Evolutionary conservation across 2,888 invertebrate species (phyloP), one percentile per base, ranked within the genome.

Genomic region (Hartigia nigra): DNA sequence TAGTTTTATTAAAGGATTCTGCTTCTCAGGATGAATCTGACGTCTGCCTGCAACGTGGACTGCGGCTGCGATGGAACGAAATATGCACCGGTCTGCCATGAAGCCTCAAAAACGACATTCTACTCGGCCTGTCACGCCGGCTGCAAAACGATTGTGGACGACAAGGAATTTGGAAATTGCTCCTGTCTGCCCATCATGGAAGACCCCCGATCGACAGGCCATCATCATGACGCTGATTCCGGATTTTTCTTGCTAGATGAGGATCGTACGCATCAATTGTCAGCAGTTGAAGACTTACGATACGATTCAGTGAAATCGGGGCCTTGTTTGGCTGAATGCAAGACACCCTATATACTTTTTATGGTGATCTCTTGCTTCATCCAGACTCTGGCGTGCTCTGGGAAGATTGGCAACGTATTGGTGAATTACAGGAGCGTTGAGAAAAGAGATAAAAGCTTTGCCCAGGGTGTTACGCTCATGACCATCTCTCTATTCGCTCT

Each of bases 81-180:
- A 81, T 95, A 94, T 89, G 93, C 94, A 4, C 95, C 95, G 0
- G 94, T 95, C 0, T 95, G 95, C 85, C 93, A 94, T 82, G 92
- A 92, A 70, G 90, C 93, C 23, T 92, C 92, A 0, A 92, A 91
- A 77, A 92, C 93, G 23, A 94, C 95, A 1, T 96, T 93, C 86
- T 96, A 94, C 90, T 95, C 95, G 0, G 94, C 96, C 0, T 96
- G 96, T 85, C 95, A 95, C 87, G 96, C 96, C 0, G 96, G 96
- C 0, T 96, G 96, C 84, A 92, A 87, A 9, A 86, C 83, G 3
- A 82, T 88, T 12, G 83, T 91, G 32, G 88, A 90, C 77, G 90
- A 90, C 70, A 89, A 86, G 32, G 87, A 85, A 70, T 90, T 89
- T 72, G 89, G 90, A 0, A 86, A 90, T 31, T 91, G 91, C 77